Percentiles rank a stretch among this genome's conserved stretches.
These are phyloP conservation scores for Mionectes macconnelli DNA, from an alignment of 2,113 vertebrate species.

Conservation along the genomic window DNA sequence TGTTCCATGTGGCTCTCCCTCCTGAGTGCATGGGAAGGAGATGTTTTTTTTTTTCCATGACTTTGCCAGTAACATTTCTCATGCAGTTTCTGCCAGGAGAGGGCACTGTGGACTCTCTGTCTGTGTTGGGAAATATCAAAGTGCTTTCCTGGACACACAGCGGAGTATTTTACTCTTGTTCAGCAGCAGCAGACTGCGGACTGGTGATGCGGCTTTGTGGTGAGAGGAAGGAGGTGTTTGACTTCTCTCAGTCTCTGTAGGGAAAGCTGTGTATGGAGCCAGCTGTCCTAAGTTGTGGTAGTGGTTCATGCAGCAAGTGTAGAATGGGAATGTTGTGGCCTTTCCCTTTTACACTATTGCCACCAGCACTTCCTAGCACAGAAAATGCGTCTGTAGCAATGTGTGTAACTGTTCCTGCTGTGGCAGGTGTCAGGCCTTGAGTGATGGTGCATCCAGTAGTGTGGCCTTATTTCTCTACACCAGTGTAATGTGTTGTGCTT, in stretches of 20 bases:
- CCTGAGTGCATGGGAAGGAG: fast-evolving
- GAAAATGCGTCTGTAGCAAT: not conserved
- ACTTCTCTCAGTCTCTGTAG: not conserved
- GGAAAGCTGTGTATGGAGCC: not conserved
- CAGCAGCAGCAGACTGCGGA: not conserved
- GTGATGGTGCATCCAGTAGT: not conserved
- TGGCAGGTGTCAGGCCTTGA: not conserved
- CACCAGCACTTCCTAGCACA: not conserved
- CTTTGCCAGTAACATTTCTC: not conserved
- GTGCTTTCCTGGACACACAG: not conserved
- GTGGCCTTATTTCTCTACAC: not conserved
- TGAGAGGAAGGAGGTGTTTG: not conserved
- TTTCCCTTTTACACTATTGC: not conserved
- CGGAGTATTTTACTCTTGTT: not conserved
- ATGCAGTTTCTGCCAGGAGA: not conserved
- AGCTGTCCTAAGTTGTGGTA: not conserved
- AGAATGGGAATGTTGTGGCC: not conserved
- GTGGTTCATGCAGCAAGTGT: not conserved
- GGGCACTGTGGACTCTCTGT: constrained; percentile 2
- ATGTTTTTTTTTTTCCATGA: no score
- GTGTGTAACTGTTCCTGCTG: not conserved
- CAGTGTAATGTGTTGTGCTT: not conserved
- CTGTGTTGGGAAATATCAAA: not conserved
- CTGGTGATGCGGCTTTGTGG: not conserved
- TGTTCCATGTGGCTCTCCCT: not conserved